Evolutionary conservation across 1,140 invertebrate species (phyloP).

Genomic region (Megalopta genalis): DNA sequence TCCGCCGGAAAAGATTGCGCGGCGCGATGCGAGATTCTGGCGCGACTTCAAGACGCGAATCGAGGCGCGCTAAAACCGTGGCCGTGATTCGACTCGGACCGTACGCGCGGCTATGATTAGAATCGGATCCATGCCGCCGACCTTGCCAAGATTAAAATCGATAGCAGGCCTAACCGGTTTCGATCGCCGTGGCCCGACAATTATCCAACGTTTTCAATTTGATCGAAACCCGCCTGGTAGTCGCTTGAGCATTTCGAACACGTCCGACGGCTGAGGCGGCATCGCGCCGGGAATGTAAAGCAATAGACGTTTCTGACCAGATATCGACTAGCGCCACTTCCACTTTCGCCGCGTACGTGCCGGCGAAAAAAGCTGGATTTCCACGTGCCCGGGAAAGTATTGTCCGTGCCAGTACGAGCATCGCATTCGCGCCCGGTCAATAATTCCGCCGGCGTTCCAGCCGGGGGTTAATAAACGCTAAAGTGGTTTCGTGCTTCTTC

Average conservation of each 20-base stretch:
- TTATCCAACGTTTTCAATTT: too few relatives aligned
- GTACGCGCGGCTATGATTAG: too few relatives aligned
- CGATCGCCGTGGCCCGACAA: too few relatives aligned
- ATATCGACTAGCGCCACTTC: conserved; percentile 1
- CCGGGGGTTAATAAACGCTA: conserved; percentile 17
- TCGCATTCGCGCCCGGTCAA: not conserved
- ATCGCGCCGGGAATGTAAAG: not conserved
- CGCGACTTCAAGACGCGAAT: too few relatives aligned
- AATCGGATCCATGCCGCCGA: too few relatives aligned
- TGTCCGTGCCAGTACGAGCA: not conserved
- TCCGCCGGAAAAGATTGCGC: not conserved
- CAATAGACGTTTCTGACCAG: conserved; percentile 3
- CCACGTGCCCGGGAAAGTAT: not conserved
- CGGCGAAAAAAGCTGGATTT: not conserved
- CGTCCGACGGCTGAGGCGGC: not conserved
- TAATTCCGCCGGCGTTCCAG: not conserved
- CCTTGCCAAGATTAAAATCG: too few relatives aligned
- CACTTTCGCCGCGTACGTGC: not conserved
- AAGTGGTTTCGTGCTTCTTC: conserved; percentile 26
- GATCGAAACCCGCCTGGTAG: too few relatives aligned
- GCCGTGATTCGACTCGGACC: too few relatives aligned
- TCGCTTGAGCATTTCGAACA: not conserved
- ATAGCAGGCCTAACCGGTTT: too few relatives aligned
- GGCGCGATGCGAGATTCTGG: not conserved
- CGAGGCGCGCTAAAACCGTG: too few relatives aligned